Evolutionary conservation across 2,113 vertebrate species (phyloP).

Genomic region (Strigops habroptila): DNA sequence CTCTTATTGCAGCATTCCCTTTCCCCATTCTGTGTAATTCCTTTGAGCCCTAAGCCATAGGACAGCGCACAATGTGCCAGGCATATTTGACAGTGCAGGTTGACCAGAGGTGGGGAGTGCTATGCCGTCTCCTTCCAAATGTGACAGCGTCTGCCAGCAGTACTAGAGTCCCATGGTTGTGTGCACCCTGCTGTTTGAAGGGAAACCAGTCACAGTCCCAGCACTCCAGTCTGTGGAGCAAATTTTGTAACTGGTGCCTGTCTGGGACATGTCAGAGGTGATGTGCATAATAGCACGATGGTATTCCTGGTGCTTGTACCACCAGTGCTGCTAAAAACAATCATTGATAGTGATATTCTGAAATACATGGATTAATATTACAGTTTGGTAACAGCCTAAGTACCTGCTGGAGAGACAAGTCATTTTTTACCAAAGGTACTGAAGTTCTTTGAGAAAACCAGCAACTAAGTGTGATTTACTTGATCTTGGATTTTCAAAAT

Average conservation of each 20-base stretch:
- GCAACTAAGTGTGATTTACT: neutral
- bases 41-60: neutral
- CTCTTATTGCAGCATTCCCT: fast-evolving
- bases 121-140: fast-evolving
- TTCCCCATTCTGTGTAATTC: fast-evolving
- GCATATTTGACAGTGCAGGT: fast-evolving
- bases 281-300: fast-evolving
- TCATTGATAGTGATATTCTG: fast-evolving
- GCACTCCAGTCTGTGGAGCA: neutral
- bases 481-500: neutral
- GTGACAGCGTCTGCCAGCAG: fast-evolving
- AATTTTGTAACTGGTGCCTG: neutral
- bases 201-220: neutral
- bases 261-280: neutral
- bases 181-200: fast-evolving
- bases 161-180: fast-evolving
- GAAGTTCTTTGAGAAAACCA: neutral
- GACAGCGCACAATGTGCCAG: fast-evolving
- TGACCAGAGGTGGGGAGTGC: neutral
- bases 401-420: neutral
- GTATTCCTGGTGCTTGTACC: neutral
- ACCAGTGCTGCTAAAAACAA: neutral
- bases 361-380: neutral
- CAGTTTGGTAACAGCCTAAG: no score
- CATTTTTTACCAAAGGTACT: neutral